Percentiles rank a stretch among this genome's conserved stretches.
phyloP scores from a whole-genome alignment of 2,888 invertebrate genomes.

The Automeris io region DNA sequence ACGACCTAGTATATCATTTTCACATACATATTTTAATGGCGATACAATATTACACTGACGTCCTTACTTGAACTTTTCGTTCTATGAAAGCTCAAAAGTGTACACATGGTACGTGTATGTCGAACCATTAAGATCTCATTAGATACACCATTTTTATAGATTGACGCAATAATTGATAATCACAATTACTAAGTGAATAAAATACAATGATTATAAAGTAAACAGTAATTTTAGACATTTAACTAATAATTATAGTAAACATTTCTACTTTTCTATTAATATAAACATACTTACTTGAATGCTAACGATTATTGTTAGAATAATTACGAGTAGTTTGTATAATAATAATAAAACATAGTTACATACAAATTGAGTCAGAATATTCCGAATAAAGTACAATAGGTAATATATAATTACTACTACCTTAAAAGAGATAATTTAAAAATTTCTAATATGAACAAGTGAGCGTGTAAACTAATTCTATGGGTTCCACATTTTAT shows the following conservation, averaged over 20 bases:
- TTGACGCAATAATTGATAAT: slow-evolving; percentile 68
- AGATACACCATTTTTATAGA: slow-evolving; percentile 52
- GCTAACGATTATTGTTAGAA: slow-evolving; percentile 36
- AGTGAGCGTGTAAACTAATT: too few species aligned
- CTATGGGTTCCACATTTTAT: too few species aligned
- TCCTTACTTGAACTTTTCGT: slow-evolving; percentile 50
- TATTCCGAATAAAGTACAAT: slow-evolving; percentile 22
- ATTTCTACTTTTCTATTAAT: slow-evolving; percentile 39
- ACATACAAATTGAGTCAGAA: slow-evolving; percentile 14
- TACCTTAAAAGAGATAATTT: slow-evolving; percentile 28
- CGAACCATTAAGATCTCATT: slow-evolving; percentile 54
- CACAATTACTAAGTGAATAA: slow-evolving; percentile 41
- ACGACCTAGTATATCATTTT: slow-evolving; percentile 27
- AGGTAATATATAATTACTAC: slow-evolving; percentile 10
- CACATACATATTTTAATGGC: slow-evolving; percentile 63
- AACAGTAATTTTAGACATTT: slow-evolving; percentile 34
- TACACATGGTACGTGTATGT: slow-evolving; percentile 53
- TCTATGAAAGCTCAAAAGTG: slow-evolving; percentile 57
- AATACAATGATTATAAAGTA: slow-evolving; percentile 34
- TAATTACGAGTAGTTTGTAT: slow-evolving; percentile 52
- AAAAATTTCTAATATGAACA: too few species aligned
- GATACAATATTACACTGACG: slow-evolving; percentile 67
- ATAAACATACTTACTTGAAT: slow-evolving; percentile 54
- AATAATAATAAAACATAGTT: slow-evolving; percentile 16
- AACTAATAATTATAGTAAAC: slow-evolving; percentile 30